Base-by-base conservation (phyloP, 2,797 vertebrate genomes). In the Muraenolepis orangiensis region DNA sequence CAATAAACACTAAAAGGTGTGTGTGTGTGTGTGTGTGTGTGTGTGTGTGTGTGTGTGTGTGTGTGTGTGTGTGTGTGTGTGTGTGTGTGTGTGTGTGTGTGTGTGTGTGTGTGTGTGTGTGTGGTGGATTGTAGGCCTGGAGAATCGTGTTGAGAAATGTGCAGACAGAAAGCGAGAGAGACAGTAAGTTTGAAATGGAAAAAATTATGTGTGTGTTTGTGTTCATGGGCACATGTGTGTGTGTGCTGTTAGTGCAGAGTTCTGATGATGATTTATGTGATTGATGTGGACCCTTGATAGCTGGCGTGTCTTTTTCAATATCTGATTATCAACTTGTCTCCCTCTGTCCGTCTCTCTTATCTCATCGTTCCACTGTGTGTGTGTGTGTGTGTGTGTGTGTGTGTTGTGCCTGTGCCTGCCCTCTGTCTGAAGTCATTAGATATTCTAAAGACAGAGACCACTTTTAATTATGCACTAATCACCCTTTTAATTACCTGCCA, bases 401-500 rank as follows among this genome's bases (percentile, higher is more conserved):
- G n/a, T n/a, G n/a, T n/a, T n/a, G n/a, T n/a, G n/a, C 31, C 18
- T 20, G 28, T 23, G 75, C 1, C 46, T 77, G 75, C 86, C 82
- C 80, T 81, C 84, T 85, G 84, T 87, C 85, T 85, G 16, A 86
- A 85, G 82, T 87, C 70, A 74, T 90, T 91, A 88, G 85, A 86
- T 85, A 88, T 87, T 89, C 87, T 76, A 81, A 89, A 89, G 90
- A 89, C 87, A 87, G 84, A 85, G 82, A 80, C 90, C 87, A 86
- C 83, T 85, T 90, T 90, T 90, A 91, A 92, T 90, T 91, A 91
- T 84, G 77, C 83, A 86, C 88, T 89, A 89, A 90, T 91, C 88
- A 90, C 85, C 87, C 85, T 89, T 91, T 91, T 90, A 90, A 91
- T 90, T 90, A 88, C 81, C 86, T 91, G 88, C 86, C 90, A 88